phyloP scores from a whole-genome alignment of 2,888 invertebrate species.

The Andrena bicolor region DNA sequence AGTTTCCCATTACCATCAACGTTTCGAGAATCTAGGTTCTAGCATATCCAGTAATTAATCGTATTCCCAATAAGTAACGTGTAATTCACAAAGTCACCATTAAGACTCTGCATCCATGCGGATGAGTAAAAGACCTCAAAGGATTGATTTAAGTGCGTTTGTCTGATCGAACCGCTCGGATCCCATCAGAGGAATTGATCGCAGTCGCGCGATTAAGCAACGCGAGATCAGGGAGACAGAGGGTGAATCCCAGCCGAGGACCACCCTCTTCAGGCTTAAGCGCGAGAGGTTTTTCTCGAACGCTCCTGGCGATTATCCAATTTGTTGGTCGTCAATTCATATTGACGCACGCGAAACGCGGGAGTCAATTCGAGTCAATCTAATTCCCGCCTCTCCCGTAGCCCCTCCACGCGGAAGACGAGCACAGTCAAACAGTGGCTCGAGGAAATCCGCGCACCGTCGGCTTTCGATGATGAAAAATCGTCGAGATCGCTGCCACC shows the following conservation, averaged over 20 bases:
- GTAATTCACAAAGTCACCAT: too few relatives aligned
- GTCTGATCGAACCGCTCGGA: neutral
- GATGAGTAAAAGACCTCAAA: neutral
- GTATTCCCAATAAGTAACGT: too few relatives aligned
- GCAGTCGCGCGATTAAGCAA: neutral
- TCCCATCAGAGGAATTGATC: neutral
- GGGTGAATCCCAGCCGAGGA: neutral
- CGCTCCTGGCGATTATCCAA: conserved; percentile 80
- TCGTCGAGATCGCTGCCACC: conserved; percentile 40
- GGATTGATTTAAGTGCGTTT: neutral
- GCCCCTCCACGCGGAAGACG: conserved; percentile 44
- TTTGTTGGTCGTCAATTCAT: conserved; percentile 80
- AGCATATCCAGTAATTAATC: too few relatives aligned
- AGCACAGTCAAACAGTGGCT: conserved; percentile 59
- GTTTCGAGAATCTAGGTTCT: too few relatives aligned
- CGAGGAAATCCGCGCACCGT: conserved; percentile 62
- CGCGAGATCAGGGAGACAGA: neutral
- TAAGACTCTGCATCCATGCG: neutral
- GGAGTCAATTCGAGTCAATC: conserved; percentile 80
- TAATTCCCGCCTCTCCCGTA: conserved; percentile 36
- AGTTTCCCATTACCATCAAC: too few relatives aligned
- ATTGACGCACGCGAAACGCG: conserved; percentile 70
- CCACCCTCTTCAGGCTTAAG: conserved; percentile 3
- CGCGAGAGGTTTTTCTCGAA: conserved; percentile 34
- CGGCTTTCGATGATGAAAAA: conserved; percentile 59